Conservation (phyloP, 2,888 invertebrate genomes). For the Lasioglossum calceatum region DNA sequence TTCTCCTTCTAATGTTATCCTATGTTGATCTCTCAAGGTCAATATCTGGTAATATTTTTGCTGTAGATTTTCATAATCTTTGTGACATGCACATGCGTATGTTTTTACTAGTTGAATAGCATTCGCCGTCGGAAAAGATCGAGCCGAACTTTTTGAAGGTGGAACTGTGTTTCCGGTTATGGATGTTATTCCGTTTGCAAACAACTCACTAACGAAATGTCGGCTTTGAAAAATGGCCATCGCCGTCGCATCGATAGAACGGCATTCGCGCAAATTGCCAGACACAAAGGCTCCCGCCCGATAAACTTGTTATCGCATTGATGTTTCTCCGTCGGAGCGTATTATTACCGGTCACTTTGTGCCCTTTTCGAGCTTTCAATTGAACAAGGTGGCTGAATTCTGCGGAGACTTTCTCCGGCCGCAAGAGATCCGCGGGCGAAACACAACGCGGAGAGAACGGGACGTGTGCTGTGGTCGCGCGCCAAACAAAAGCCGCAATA, state of each 20-base stretch:
- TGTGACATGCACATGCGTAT: neutral
- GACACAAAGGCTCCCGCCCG: conserved; percentile 12
- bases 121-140: neutral
- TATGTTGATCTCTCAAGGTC: neutral
- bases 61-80: neutral
- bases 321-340: conserved; percentile 27
- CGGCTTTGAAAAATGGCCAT: neutral
- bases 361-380: conserved; percentile 31
- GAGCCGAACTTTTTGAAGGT: neutral
- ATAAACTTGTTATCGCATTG: conserved; percentile 25
- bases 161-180: neutral
- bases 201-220: neutral
- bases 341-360: conserved; percentile 31
- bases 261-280: conserved; percentile 30
- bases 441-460: neutral
- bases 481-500: conserved; percentile 31
- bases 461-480: neutral
- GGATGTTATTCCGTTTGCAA: neutral
- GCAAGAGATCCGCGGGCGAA: conserved; percentile 20
- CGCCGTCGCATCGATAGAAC: neutral
- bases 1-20: neutral
- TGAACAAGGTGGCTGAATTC: neutral
- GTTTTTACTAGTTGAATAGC: neutral
- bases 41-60: neutral
- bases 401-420: neutral